These are phyloP conservation scores for Centroberyx gerrardi DNA, from an alignment of 2,797 vertebrate genomes.

Conservation along the genomic window DNA sequence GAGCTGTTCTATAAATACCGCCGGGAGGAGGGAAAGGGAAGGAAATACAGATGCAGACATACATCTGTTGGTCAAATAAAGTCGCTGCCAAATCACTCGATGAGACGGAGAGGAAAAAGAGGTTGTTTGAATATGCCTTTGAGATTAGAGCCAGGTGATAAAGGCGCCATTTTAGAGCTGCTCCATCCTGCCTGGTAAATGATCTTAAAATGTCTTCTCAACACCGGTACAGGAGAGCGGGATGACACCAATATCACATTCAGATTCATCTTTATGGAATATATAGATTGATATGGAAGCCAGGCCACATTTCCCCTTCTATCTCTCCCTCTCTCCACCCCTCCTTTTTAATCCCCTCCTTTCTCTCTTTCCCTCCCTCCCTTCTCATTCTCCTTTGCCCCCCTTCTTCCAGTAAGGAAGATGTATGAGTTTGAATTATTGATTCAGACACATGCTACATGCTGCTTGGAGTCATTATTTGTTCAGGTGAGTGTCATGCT, in stretches of 20 bases:
- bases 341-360: slow-evolving; percentile 69
- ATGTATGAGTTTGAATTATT: slow-evolving; percentile 86
- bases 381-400: slow-evolving; percentile 35
- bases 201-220: slow-evolving; percentile 68
- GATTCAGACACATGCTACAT: slow-evolving; percentile 85
- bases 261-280: slow-evolving; percentile 70
- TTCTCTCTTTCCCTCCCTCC: slow-evolving; percentile 42
- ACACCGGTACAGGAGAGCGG: neutral
- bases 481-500: slow-evolving; percentile 86
- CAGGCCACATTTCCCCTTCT: slow-evolving; percentile 65
- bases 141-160: slow-evolving; percentile 88
- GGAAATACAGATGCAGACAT: slow-evolving; percentile 61
- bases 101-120: slow-evolving; percentile 50
- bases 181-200: slow-evolving; percentile 54
- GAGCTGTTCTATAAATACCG: slow-evolving; percentile 93
- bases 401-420: slow-evolving; percentile 78
- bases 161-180: slow-evolving; percentile 81
- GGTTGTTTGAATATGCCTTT: slow-evolving; percentile 76
- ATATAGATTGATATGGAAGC: slow-evolving; percentile 78
- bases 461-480: slow-evolving; percentile 84
- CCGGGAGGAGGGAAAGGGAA: slow-evolving; percentile 48
- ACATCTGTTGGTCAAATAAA: slow-evolving; percentile 87
- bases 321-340: slow-evolving; percentile 51
- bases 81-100: slow-evolving; percentile 81
- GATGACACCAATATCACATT: slow-evolving; percentile 68